Evolutionary conservation across 2,888 invertebrate genomes (phyloP).

Genomic region (Epinotia nisella): DNA sequence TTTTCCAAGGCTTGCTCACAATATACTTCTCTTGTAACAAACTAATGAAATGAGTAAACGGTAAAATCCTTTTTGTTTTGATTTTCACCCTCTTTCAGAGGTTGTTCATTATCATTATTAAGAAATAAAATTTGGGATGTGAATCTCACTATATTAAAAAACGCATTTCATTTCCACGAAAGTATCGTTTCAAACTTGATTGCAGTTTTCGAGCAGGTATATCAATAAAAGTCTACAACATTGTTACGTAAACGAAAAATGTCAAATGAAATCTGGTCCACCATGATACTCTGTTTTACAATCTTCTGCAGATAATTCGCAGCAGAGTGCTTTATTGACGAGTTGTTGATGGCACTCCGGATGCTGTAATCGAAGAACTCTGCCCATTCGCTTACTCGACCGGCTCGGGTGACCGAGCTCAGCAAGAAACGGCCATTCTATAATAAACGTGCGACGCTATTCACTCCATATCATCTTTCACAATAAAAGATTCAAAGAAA

Average conservation of each 20-base stretch:
- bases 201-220: too few species aligned
- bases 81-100: too few species aligned
- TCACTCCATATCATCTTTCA: constrained; percentile 43
- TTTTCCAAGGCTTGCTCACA: too few species aligned
- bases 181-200: too few species aligned
- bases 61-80: not conserved
- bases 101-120: too few species aligned
- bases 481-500: constrained; percentile 43
- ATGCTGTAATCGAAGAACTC: constrained; percentile 64
- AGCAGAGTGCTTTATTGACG: constrained; percentile 52
- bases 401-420: constrained; percentile 55
- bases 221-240: not conserved
- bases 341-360: constrained; percentile 58
- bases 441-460: constrained; percentile 41
- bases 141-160: too few species aligned
- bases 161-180: too few species aligned
- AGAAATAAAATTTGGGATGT: too few species aligned
- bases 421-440: constrained; percentile 49
- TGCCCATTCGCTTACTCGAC: constrained; percentile 58
- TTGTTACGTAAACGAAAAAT: not conserved
- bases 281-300: not conserved
- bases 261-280: not conserved
- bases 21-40: too few species aligned
- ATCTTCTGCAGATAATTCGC: constrained; percentile 47
- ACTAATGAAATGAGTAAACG: too few species aligned